Evolutionary conservation across 2,888 invertebrate genomes (phyloP), one percentile per base, ranked within the genome.

Genomic region (Neoscelio sp.): DNA sequence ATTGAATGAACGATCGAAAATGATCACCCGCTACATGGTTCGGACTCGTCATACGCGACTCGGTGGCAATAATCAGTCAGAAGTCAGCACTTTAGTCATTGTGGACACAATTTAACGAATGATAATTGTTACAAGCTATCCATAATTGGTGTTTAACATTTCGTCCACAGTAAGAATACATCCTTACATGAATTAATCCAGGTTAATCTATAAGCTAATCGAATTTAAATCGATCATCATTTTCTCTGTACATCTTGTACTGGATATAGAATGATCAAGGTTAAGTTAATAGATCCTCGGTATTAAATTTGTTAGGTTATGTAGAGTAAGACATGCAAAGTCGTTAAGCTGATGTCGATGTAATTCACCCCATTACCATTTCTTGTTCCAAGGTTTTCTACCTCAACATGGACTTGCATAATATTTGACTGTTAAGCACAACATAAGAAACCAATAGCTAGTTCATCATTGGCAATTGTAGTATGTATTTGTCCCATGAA

Each of bases 211-310:
- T 52, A 15, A 38, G 33, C 5, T 23, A 6, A 33, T 77, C 56
- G 26, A 77, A 28, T 18, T 77, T 15, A n/a, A 65, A 48, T 40
- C 18, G 12, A 8, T 71, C 58, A 10, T 60, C 17, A 12, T 40
- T 33, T 5, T 77, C 40, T 20, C 44, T 44, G 17, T 7, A n/a
- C 2, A 20, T 44, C 8, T 10, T 20, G 20, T 44, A 18, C 17
- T 44, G 20, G 1, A 44, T n/a, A n/a, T 44, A 44, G 20, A 18
- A 8, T 68, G 54, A 18, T 62, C 62, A 30, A 76, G 40, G 20
- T 30, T 23, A n/a, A 76, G 4, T 44, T 77, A 71, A 40, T 58
- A 77, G 0, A 58, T 48, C 5, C 71, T 58, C 13, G 40, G 33
- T 0, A 65, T 67, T 12, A 78, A 17, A 13, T 65, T 30, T 26